Base-by-base conservation (phyloP, 2,113 vertebrate species). In the Diadophis punctatus region DNA sequence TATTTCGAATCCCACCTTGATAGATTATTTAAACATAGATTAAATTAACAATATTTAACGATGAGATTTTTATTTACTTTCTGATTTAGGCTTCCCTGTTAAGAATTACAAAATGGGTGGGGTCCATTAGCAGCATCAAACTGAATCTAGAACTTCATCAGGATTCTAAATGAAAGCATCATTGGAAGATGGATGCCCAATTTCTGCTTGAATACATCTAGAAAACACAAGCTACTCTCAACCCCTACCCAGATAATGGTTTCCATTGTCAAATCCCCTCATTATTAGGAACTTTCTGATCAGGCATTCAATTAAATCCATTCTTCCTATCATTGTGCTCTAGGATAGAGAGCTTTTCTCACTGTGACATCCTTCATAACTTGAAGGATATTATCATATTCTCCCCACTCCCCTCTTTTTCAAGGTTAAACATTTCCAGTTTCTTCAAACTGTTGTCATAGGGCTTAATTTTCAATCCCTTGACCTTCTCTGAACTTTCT, bases 11-110 rank as follows among this genome's bases (percentile, higher is more conserved):
- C 94, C 52, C 91, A 88, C 92, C 63, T 53, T 43, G 22, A 14
- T 2, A 55, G 8, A 53, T 51, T 68, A 95, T 9, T 89, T 93
- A 89, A 90, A 93, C 39, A 8, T 3, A 27, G 22, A 86, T 49
- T 43, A 68, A 90, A 93, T 68, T 46, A 43, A 90, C 51, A 94
- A 93, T 63, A 92, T 92, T 94, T 92, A 94, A 93, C 56, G 22
- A n/a, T 46, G 39, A 25, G 3, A 27, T 51, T 30, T 18, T 11
- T 88, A 96, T 0, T 1, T 97, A 92, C 84, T 87, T 93, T 95
- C 95, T 91, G 96, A 96, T 96, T 97, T 97, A 94, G 89, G 58
- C 4, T 74, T 39, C 18, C 12, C 3, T 49, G 46, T 25, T 46
- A 80, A 80, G 25, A 34, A 43, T 88, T 7, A 80, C 74, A 80